phyloP scores from a whole-genome alignment of 1,140 invertebrate species.

The Pteromalus puparum region DNA sequence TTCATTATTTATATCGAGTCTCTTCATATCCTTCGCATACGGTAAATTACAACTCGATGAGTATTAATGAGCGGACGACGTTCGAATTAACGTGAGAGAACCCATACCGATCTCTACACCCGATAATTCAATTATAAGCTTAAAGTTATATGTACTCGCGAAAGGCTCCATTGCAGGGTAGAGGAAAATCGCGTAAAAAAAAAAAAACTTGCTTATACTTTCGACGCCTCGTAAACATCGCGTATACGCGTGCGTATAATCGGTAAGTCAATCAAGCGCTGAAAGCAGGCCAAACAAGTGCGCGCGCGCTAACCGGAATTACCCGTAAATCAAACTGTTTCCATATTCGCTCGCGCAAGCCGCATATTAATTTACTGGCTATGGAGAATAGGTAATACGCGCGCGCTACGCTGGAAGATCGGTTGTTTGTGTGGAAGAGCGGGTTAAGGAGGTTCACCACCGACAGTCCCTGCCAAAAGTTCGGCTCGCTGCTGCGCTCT shows the following conservation, averaged over 20 bases:
- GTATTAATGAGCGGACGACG: not conserved
- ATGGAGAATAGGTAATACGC: not conserved
- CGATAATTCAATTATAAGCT: not conserved
- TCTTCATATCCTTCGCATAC: not conserved
- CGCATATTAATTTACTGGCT: conserved; percentile 25
- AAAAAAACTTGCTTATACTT: not conserved
- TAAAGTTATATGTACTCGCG: too few species aligned
- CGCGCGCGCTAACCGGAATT: conserved; percentile 11
- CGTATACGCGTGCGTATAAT: not conserved
- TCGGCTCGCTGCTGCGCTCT: too few species aligned
- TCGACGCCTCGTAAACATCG: conserved; percentile 10
- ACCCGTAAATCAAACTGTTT: conserved; percentile 42
- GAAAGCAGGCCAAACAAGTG: conserved; percentile 33
- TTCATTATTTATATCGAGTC: not conserved
- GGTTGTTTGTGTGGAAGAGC: not conserved
- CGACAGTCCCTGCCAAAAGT: too few species aligned
- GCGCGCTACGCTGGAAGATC: not conserved
- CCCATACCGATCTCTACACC: not conserved
- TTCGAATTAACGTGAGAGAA: not conserved
- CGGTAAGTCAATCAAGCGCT: conserved; percentile 13
- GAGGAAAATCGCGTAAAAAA: not conserved
- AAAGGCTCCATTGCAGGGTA: not conserved
- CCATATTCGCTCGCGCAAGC: not conserved
- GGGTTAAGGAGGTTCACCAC: too few species aligned
- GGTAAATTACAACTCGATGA: not conserved